Base-by-base conservation (phyloP, 2,113 vertebrate genomes). In the Daboia siamensis region DNA sequence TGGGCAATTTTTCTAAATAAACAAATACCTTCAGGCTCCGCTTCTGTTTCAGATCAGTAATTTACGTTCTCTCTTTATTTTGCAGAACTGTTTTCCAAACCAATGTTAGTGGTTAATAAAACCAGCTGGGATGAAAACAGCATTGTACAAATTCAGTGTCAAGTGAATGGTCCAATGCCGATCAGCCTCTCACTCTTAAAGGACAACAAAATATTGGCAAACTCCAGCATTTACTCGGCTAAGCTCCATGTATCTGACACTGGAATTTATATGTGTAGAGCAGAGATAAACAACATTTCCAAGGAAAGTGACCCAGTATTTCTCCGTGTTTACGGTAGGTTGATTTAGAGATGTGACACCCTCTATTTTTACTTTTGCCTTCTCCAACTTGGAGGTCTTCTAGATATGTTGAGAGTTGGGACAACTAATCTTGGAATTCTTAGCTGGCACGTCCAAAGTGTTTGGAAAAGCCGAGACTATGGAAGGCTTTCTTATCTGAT, bases 261-360 rank as follows among this genome's bases (percentile, higher is more conserved):
- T 46, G 97, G 96, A 64, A 54, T 24, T 46, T 97, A 97, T 20
- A 52, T 54, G 33, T 97, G 97, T 64, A 95, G 92, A 91, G 96
- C 96, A 91, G 95, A 95, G 92, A 93, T 96, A 10, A 96, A 95
- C 93, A 94, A 95, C 95, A 97, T 97, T 94, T 89, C 94, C 85
- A 97, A 97, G 90, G 91, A 93, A 54, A 97, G 97, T 93, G 94
- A 95, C 57, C 88, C 93, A 87, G 57, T 96, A 61, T 46, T 4
- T 23, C 87, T 97, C 90, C 93, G 39, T 51, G 93, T 97, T 93
- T 96, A 97, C 87, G 97, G 97, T 97, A 95, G 96, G 97, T 97
- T 91, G 88, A 94, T 91, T 48, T 5, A 88, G 29, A 90, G 39
- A 23, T 29, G 88, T 93, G 59, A 90, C 51, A 86, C 33, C 6